Base-by-base conservation (phyloP, 2,888 invertebrate genomes). In the Crepidodera aurea region DNA sequence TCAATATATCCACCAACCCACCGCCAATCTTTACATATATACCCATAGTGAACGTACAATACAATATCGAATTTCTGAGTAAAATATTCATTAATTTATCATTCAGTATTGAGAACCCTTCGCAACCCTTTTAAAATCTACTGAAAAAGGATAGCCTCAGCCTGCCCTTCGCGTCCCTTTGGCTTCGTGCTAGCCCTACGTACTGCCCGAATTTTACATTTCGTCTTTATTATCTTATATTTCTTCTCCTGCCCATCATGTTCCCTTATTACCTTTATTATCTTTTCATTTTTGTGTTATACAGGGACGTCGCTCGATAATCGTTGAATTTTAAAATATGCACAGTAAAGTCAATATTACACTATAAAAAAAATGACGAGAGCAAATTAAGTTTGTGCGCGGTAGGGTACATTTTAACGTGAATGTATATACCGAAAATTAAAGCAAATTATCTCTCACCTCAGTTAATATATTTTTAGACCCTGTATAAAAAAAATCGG, bases 11-110 rank as follows among this genome's bases (percentile, higher is more conserved):
- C 32, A 32, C 2, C 32, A 32, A 32, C 12, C 32, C 32, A 10
- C 22, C 6, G 6, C 22, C 22, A 22, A 22, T 22, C 22, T 22
- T 22, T 32, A 32, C 32, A 3, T 22, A n/a, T 32, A 32, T 32
- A 32, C 8, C 4, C 8, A 32, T 32, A n/a, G 32, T 5, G 32
- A 34, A 51, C 37, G 34, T 54, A 58, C 53, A 62, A 62, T 62
- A 40, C 51, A 19, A 55, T 67, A 67, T 67, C 65, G 63, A 61
- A 39, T 65, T 67, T 63, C 67, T 40, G 40, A 54, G 44, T 59
- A 60, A 56, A 56, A 64, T 62, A 62, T 67, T 73, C 73, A 71
- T 75, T 73, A 76, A 72, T 74, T 74, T 74, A 75, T 74, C 74
- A 75, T 74, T 74, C 72, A 69, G 70, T 75, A 71, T 74, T 71